Evolutionary conservation across 2,888 invertebrate species (phyloP).

Genomic region (Colostygia pectinataria): DNA sequence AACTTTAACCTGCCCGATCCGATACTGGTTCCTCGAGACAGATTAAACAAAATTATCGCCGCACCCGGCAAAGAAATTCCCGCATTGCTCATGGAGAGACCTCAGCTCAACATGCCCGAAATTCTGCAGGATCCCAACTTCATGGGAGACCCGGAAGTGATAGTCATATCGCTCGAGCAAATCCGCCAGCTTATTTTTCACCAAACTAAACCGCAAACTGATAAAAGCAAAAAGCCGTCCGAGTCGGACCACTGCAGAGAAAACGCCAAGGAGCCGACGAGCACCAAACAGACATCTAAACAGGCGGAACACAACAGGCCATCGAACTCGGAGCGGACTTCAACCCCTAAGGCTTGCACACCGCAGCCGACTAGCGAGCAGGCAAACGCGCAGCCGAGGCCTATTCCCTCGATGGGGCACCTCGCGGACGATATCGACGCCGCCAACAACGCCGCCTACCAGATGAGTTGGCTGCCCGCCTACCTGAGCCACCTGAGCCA

Average conservation of each 20-base stretch:
- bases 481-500: slow-evolving; percentile 79
- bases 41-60: slow-evolving; percentile 85
- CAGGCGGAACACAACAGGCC: slow-evolving; percentile 7
- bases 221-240: slow-evolving; percentile 4
- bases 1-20: slow-evolving; percentile 91
- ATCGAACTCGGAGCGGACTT: slow-evolving; percentile 10
- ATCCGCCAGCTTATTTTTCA: slow-evolving; percentile 74
- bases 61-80: slow-evolving; percentile 90
- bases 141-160: slow-evolving; percentile 86
- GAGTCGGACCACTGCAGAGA: slow-evolving; percentile 4
- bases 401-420: slow-evolving; percentile 66
- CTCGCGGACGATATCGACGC: slow-evolving; percentile 86
- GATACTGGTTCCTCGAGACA: slow-evolving; percentile 90
- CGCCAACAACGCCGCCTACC: slow-evolving; percentile 87
- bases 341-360: slow-evolving; percentile 6
- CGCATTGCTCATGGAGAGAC: slow-evolving; percentile 86
- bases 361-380: slow-evolving; percentile 43
- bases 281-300: not conserved
- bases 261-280: not conserved
- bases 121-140: slow-evolving; percentile 86
- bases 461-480: slow-evolving; percentile 88
- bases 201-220: not conserved
- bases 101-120: slow-evolving; percentile 88
- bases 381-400: slow-evolving; percentile 60
- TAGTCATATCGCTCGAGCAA: slow-evolving; percentile 90